Percentiles rank a stretch among this genome's conserved stretches.
Evolutionary conservation across 2,113 vertebrate genomes (phyloP).

Genomic region (Neomonachus schauinslandi): DNA sequence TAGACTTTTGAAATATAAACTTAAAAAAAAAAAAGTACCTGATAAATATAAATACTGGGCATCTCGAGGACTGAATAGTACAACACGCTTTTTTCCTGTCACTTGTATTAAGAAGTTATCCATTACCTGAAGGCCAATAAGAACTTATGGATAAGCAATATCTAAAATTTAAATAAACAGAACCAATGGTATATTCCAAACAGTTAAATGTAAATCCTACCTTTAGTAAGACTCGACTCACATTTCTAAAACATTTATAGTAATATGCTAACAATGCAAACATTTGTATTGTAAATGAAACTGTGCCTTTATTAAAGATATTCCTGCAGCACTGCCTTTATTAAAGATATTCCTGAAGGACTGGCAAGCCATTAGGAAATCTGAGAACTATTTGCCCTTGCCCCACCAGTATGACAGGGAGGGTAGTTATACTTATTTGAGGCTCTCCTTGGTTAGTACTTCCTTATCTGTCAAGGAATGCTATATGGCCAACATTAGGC

Average conservation of each 20-base stretch:
- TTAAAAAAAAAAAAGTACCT: slow-evolving; percentile 84
- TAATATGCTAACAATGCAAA: slow-evolving; percentile 22
- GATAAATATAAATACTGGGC: slow-evolving; percentile 94
- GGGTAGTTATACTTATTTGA: not conserved
- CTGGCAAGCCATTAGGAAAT: not conserved
- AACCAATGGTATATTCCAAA: slow-evolving; percentile 30
- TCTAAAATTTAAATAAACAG: slow-evolving; percentile 51
- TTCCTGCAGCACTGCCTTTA: not conserved
- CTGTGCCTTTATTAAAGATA: not conserved
- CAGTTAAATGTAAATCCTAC: not conserved
- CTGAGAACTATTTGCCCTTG: not conserved
- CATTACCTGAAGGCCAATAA: slow-evolving; percentile 92
- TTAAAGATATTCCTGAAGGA: not conserved
- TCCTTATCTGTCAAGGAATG: not conserved
- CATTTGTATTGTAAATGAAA: not conserved
- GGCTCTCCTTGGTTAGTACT: not conserved
- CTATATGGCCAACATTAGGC: not conserved
- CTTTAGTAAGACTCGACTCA: slow-evolving; percentile 3
- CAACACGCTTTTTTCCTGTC: slow-evolving; percentile 93
- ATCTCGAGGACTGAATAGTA: slow-evolving; percentile 94
- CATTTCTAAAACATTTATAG: not conserved
- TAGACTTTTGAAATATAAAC: slow-evolving; percentile 41
- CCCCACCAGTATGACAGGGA: not conserved
- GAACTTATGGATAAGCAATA: slow-evolving; percentile 37
- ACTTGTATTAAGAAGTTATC: slow-evolving; percentile 99